Evolutionary conservation across 2,113 vertebrate genomes (phyloP), one percentile per base, ranked within the genome.

Genomic region (Pomatostomus ruficeps): DNA sequence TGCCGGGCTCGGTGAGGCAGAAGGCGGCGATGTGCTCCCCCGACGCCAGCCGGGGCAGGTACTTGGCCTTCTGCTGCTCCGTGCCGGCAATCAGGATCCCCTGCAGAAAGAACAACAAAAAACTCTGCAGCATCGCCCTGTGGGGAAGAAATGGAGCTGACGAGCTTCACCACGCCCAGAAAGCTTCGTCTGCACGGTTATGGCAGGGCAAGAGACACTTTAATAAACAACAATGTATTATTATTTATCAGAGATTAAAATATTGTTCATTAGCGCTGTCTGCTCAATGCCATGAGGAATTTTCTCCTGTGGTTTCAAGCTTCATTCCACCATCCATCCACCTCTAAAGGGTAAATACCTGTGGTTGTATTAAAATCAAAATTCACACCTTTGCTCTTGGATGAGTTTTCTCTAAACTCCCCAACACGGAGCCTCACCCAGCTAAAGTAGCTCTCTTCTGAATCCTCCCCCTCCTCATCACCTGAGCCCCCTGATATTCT

Each of bases 11-110:
- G 1, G 99, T 99, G 67, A 99, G 98, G 79, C 99, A 99, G 97
- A 99, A 99, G 31, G 99, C 99, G 26, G 99, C 99, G 3, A 99
- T 86, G 86, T 99, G 98, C 82, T 99, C 99, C 85, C 99, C 99
- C 3, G 99, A 98, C 0, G 99, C 98, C 95, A 99, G 96, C 48
- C 96, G 98, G 21, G 99, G 99, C 63, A 99, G 97, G 96, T 99
- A 99, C 79, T 98, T 99, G 33, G 98, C 95, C 88, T 99, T 99
- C 97, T 99, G 99, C 35, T 98, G 98, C n/a, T 99, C 98, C 11
- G 61, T 99, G 66, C 99, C 99, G 22, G 98, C 98, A 31, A 99
- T 97, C 66, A 99, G 97, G 92, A 99, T 99, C 5, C 99, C 99
- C 99, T 99, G 88, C 76, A 97, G 12, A 92, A 92, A 91, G 66